These are phyloP conservation scores for Mizuhopecten yessoensis DNA, from an alignment of 1,140 invertebrate species.

Conservation along the genomic window DNA sequence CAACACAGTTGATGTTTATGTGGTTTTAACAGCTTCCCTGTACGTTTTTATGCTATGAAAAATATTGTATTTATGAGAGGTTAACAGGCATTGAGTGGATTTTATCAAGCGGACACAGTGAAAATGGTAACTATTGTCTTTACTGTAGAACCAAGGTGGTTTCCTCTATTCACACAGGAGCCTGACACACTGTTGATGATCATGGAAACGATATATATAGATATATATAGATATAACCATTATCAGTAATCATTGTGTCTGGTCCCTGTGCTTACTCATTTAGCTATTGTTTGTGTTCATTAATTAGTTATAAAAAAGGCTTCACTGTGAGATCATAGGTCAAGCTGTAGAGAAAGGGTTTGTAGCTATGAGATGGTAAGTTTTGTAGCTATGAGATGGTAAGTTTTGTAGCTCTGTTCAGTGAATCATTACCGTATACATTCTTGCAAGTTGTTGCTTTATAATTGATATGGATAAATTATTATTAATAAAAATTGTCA, in stretches of 20 bases:
- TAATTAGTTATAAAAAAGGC: neutral
- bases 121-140: too few species aligned
- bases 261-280: neutral
- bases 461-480: conserved; percentile 39
- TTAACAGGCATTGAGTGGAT: too few species aligned
- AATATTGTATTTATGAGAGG: too few species aligned
- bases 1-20: too few species aligned
- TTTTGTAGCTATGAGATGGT: neutral
- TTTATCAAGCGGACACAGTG: too few species aligned
- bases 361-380: neutral
- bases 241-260: neutral
- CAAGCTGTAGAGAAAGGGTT: neutral
- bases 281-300: neutral
- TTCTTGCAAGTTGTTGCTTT: conserved; percentile 34
- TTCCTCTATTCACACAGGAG: too few species aligned
- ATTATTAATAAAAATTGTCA: conserved; percentile 31
- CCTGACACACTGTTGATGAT: too few species aligned
- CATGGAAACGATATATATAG: too few species aligned
- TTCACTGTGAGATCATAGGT: neutral
- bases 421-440: conserved; percentile 34
- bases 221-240: too few species aligned
- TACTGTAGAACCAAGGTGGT: too few species aligned
- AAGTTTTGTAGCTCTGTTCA: conserved; percentile 10
- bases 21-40: too few species aligned
- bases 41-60: too few species aligned